phyloP scores from a whole-genome alignment of 2,113 vertebrate genomes.

The Marmota monax region DNA sequence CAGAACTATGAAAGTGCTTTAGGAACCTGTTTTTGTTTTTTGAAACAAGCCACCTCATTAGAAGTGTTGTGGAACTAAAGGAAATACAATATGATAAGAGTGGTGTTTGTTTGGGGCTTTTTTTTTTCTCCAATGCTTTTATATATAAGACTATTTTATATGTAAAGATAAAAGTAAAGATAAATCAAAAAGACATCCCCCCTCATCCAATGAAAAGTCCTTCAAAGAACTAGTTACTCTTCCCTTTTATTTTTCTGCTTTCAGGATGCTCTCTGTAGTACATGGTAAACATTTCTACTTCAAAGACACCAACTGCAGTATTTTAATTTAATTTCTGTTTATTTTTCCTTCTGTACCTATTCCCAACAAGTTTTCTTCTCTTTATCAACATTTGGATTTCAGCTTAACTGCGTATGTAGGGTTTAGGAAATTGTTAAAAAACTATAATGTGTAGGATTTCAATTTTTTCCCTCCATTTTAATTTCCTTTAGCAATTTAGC shows the following conservation, averaged over 20 bases:
- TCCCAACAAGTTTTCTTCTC: conserved; percentile 61
- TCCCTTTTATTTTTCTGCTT: not conserved
- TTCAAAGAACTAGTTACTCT: not conserved
- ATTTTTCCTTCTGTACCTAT: not conserved
- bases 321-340: conserved; percentile 65
- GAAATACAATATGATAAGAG: conserved; percentile 1
- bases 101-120: not conserved
- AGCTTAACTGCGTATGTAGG: conserved; percentile 75
- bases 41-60: conserved; percentile 43
- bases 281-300: not conserved
- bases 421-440: conserved; percentile 74
- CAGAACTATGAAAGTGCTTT: not conserved
- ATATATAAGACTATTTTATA: not conserved
- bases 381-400: conserved; percentile 82
- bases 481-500: conserved; percentile 91
- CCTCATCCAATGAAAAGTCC: not conserved
- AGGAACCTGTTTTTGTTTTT: conserved; percentile 63
- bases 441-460: conserved; percentile 77
- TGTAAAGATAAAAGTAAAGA: conserved; percentile 20
- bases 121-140: conserved; percentile 13
- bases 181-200: not conserved
- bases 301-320: conserved; percentile 8
- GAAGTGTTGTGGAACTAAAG: conserved; percentile 54
- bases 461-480: conserved; percentile 80
- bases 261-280: not conserved